phyloP scores from a whole-genome alignment of 2,113 vertebrate species.

The Oncorhynchus mykiss region DNA sequence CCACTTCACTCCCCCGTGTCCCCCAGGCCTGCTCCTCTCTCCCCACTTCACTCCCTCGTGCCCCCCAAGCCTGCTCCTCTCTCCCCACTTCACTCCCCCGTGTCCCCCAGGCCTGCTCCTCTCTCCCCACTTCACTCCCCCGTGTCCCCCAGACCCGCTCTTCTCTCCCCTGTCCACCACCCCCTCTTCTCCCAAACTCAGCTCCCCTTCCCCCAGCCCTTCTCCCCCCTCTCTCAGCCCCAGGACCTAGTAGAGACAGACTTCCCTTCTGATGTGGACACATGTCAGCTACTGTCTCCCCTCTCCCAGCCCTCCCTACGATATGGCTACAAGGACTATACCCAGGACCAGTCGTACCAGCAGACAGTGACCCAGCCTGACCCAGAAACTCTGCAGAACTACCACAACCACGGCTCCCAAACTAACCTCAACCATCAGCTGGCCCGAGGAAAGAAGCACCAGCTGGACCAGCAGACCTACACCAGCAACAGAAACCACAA shows the following conservation, averaged over 20 bases:
- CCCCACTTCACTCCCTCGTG: not conserved
- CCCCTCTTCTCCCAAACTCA: not conserved
- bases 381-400: not conserved
- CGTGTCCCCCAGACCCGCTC: not conserved
- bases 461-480: conserved; percentile 33
- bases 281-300: not conserved
- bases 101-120: not conserved
- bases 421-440: conserved; percentile 80
- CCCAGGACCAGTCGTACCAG: not conserved
- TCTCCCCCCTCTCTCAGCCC: not conserved
- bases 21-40: too few relatives aligned
- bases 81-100: not conserved
- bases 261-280: not conserved
- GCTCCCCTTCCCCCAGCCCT: not conserved
- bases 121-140: not conserved
- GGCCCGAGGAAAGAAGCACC: conserved; percentile 67
- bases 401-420: conserved; percentile 33
- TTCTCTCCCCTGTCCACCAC: not conserved
- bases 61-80: not conserved
- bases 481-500: conserved; percentile 7
- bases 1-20: not conserved
- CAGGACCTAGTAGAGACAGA: not conserved
- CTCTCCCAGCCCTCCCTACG: not conserved
- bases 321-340: not conserved
- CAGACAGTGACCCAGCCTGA: not conserved